These are phyloP conservation scores for Turritopsis dohrnii DNA, from an alignment of 30 jellyfish, hydroid and myxozoan genomes.

Conservation along the genomic window DNA sequence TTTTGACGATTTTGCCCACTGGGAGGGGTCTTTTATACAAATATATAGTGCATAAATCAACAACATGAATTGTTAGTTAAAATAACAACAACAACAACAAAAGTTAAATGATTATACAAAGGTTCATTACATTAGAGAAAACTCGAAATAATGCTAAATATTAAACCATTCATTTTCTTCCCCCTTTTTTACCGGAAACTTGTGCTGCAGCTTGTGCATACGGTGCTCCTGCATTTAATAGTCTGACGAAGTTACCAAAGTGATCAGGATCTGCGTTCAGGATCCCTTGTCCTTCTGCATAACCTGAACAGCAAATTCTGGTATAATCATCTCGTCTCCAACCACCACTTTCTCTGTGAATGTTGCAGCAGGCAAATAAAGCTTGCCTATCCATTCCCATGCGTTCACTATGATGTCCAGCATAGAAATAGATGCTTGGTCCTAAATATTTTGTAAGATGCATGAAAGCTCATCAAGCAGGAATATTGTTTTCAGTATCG, in stretches of 20 bases:
- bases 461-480: too few species aligned
- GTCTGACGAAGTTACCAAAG: neutral
- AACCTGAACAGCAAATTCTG: neutral
- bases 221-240: neutral
- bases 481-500: too few species aligned
- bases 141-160: neutral
- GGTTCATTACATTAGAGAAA: neutral
- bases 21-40: too few species aligned
- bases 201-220: neutral
- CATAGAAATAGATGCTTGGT: neutral
- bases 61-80: too few species aligned
- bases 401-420: neutral
- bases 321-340: neutral
- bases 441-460: too few species aligned
- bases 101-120: too few species aligned
- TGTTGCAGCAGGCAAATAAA: neutral
- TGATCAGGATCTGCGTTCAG: neutral
- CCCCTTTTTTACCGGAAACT: neutral
- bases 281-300: neutral
- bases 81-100: too few species aligned
- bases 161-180: neutral
- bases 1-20: too few species aligned
- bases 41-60: too few species aligned
- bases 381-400: neutral
- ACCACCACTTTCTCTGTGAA: neutral